phyloP scores from a whole-genome alignment of 2,113 vertebrate species.

The Pseudorectes ferrugineus region DNA sequence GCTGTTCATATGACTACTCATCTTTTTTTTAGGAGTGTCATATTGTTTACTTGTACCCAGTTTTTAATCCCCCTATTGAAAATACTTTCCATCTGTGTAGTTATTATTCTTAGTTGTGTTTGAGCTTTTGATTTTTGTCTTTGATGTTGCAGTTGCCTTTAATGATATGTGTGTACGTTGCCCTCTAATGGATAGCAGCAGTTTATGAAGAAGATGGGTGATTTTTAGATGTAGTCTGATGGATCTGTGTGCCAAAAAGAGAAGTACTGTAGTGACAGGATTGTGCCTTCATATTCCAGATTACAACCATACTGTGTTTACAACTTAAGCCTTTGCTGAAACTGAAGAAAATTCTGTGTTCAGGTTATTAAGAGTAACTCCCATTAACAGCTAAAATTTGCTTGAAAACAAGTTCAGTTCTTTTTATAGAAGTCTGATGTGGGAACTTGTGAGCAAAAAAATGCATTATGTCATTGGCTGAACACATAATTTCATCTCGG shows the following conservation, averaged over 20 bases:
- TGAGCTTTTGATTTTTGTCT: neutral
- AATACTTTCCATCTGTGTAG: neutral
- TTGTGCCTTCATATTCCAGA: neutral
- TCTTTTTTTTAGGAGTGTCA: neutral
- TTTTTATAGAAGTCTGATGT: neutral
- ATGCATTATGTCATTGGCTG: neutral
- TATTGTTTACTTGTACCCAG: neutral
- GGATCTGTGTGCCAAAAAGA: neutral
- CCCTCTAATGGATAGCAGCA: neutral
- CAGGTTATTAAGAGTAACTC: neutral
- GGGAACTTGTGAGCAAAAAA: neutral
- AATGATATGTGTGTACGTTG: neutral
- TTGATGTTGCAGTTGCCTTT: neutral
- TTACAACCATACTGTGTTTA: neutral
- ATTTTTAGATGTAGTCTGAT: neutral
- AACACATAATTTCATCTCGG: neutral
- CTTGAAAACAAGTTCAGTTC: neutral
- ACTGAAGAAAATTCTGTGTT: neutral
- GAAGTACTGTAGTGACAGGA: neutral
- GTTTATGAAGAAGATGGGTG: neutral
- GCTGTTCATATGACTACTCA: neutral
- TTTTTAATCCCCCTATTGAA: neutral
- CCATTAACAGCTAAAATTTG: neutral
- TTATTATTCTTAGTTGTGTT: neutral
- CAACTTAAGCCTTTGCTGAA: neutral